Conservation (phyloP, 2,113 vertebrate genomes). For the Cacatua alba region DNA sequence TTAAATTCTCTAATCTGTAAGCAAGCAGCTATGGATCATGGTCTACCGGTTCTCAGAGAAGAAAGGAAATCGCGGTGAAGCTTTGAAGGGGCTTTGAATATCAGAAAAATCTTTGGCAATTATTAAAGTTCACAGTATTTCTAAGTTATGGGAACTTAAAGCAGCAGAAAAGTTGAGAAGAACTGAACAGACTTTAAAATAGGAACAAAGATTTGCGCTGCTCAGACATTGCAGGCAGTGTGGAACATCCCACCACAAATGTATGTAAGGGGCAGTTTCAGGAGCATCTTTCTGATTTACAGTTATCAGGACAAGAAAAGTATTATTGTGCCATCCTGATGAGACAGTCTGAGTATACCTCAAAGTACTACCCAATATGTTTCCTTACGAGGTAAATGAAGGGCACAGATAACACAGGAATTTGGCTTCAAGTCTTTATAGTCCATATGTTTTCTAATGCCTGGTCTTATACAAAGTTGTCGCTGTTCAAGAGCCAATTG, state of each 20-base stretch:
- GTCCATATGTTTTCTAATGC: not conserved
- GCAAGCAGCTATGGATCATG: not conserved
- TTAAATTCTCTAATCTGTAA: slow-evolving; percentile 1
- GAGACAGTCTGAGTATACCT: not conserved
- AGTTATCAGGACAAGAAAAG: not conserved
- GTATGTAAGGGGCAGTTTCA: not conserved
- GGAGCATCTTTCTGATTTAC: not conserved
- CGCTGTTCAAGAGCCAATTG: not conserved
- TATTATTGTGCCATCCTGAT: not conserved
- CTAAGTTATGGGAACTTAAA: not conserved
- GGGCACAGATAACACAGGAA: not conserved
- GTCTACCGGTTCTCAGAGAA: not conserved
- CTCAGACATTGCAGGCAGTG: not conserved
- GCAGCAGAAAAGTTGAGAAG: not conserved
- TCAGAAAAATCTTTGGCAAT: not conserved
- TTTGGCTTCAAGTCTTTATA: not conserved
- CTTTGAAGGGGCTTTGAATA: not conserved
- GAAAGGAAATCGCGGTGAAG: not conserved
- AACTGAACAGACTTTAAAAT: not conserved
- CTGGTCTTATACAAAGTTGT: not conserved
- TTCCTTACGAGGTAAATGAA: not conserved
- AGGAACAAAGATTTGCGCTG: not conserved
- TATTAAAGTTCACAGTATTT: not conserved
- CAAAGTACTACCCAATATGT: not conserved
- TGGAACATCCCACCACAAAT: not conserved